Conservation (phyloP, 2,797 vertebrate genomes). For the Pseudocheirus occidentalis region DNA sequence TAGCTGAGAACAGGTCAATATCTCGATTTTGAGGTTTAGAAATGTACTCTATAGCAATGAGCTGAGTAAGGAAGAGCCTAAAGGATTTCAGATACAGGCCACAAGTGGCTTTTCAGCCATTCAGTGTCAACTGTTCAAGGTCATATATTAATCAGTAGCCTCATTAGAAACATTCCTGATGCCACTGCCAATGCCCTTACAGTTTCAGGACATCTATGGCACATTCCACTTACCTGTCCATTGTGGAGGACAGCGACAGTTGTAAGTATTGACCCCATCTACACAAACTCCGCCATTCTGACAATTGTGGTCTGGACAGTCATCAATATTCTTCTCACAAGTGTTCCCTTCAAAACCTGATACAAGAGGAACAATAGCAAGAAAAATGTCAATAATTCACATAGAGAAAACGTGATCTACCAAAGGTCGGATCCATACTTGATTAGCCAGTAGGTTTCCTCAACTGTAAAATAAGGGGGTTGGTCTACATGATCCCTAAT, state of each 20-base stretch:
- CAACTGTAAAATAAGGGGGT: not conserved
- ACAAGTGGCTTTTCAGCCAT: not conserved
- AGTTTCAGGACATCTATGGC: accelerated
- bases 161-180: not conserved
- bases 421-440: not conserved
- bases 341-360: constrained; percentile 94
- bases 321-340: constrained; percentile 94
- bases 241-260: constrained; percentile 95
- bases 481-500: not conserved
- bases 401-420: accelerated
- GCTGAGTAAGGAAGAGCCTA: not conserved
- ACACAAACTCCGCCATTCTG: constrained; percentile 94
- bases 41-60: not conserved
- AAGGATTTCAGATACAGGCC: not conserved
- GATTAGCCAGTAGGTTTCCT: not conserved
- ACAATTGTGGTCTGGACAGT: constrained; percentile 94
- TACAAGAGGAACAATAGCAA: constrained; percentile 49
- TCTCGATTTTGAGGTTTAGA: not conserved
- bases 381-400: not conserved
- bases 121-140: not conserved
- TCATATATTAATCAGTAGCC: not conserved
- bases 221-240: constrained; percentile 90
- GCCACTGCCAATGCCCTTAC: not conserved
- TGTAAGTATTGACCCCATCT: constrained; percentile 97
- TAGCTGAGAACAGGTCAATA: not conserved